Percentiles rank a stretch among this genome's conserved stretches.
Conservation (phyloP, 2,797 vertebrate species). For the Chrosomus eos region DNA sequence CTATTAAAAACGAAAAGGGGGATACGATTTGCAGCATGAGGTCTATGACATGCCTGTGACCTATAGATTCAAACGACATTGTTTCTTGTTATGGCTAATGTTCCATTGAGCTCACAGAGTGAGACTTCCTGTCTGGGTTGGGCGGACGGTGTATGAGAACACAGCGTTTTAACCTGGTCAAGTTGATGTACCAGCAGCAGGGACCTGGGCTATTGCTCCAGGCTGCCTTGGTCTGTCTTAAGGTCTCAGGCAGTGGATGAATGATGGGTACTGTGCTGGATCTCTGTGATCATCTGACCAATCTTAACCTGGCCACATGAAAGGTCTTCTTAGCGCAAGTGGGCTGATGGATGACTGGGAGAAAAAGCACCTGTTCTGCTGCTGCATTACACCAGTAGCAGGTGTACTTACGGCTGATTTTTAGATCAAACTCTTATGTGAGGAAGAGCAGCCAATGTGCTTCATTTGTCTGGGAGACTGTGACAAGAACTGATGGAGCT, state of each 20-base stretch:
- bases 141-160: conserved; percentile 29
- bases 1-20: conserved; percentile 24
- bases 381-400: conserved; percentile 39
- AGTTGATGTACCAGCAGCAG: conserved; percentile 6
- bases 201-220: conserved; percentile 21
- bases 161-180: conserved; percentile 9
- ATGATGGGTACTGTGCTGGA: conserved; percentile 34
- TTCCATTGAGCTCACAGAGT: conserved; percentile 8
- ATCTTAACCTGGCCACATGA: conserved; percentile 51
- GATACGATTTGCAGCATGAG: background rate
- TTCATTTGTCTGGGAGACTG: conserved; percentile 24
- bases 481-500: conserved; percentile 39
- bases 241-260: conserved; percentile 33
- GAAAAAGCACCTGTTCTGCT: conserved; percentile 30
- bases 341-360: conserved; percentile 56
- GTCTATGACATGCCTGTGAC: conserved; percentile 16
- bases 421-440: conserved; percentile 10
- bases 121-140: conserved; percentile 28
- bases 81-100: conserved; percentile 47
- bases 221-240: conserved; percentile 28
- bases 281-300: conserved; percentile 55
- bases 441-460: conserved; percentile 27
- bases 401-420: conserved; percentile 2
- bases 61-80: conserved; percentile 24
- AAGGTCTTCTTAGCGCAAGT: conserved; percentile 34